Evolutionary conservation across 2,888 invertebrate species (phyloP), one percentile per base, ranked within the genome.

Genomic region (Heliconius aoede): DNA sequence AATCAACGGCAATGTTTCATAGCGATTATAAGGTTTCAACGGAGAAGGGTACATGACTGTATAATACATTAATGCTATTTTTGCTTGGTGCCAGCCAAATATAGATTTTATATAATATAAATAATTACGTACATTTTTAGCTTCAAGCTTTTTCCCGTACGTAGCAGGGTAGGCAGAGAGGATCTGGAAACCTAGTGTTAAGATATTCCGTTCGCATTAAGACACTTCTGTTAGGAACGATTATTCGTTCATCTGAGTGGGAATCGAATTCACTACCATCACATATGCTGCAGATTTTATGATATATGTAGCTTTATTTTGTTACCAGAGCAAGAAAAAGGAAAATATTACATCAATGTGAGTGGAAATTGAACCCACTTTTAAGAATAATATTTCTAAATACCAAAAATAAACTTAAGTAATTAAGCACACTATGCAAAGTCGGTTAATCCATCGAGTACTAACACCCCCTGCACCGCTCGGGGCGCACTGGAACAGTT

Each of bases 1-100:
- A 91, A 93, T 93, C 92, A 92, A 85, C 87, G 86, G 90, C 89
- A 89, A 89, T 90, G 91, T 91, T 93, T 92, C 92, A 90, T 92
- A 90, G 91, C 92, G 92, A 93, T 93, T 93, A 93, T 93, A 94
- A 93, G 94, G 92, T 91, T 91, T 93, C 92, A 92, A 91, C 89
- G 89, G 18, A 18, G 18, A 18, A 46, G 46, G 46, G 46, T 46
- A 18, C 7, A 18, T 46, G 18, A 18, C 46, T 46, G 18, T 46
- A 46, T 46, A 46, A 46, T 18, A 18, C 7, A 18, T 18, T 5
- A 46, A 18, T 18, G 46, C 0, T 18, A 46, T 18, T 46, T 46
- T 18, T 46, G 18, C 18, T 18, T 7, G 1, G 46, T 18, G 0
- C 1, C 18, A 4, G 5, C 18, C 18, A 46, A 46, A 18, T 32